Percentiles rank a stretch among this genome's conserved stretches.
These are phyloP conservation scores for Criorhina ranunculi DNA, from an alignment of 2,888 invertebrate genomes.

Conservation along the genomic window DNA sequence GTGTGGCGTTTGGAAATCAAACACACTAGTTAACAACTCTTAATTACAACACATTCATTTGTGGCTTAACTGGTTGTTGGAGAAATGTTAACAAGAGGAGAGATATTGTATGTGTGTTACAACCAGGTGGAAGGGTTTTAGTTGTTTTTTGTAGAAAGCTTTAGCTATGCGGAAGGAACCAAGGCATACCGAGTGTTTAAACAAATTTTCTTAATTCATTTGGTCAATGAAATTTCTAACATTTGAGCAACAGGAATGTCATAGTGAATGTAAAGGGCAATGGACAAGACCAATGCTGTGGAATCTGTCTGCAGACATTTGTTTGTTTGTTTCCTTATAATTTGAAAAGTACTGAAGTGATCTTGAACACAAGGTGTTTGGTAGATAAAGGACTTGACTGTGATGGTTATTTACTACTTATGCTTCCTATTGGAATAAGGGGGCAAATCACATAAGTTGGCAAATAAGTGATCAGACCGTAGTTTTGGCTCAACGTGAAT, in stretches of 20 bases:
- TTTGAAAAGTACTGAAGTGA: too few relatives aligned
- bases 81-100: background rate
- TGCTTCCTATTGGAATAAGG: too few relatives aligned
- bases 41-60: slow-evolving; percentile 53
- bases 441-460: too few relatives aligned
- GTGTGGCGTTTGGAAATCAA: slow-evolving; percentile 63
- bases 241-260: slow-evolving; percentile 5
- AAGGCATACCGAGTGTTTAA: slow-evolving; percentile 16
- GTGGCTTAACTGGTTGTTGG: slow-evolving; percentile 28
- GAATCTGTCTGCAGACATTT: background rate
- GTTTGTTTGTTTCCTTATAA: background rate
- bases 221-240: background rate
- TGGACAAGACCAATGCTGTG: background rate
- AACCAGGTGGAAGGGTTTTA: background rate
- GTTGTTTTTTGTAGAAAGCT: slow-evolving; percentile 1
- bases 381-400: too few relatives aligned
- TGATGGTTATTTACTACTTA: too few relatives aligned
- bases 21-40: slow-evolving; percentile 58
- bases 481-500: too few relatives aligned
- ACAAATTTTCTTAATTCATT: slow-evolving; percentile 3
- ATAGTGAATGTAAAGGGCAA: background rate
- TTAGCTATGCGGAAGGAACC: slow-evolving; percentile 47
- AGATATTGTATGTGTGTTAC: too few relatives aligned
- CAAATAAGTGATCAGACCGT: too few relatives aligned
- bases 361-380: too few relatives aligned